Evolutionary conservation across 1,140 invertebrate species (phyloP).

Genomic region (Anthonomus grandis): DNA sequence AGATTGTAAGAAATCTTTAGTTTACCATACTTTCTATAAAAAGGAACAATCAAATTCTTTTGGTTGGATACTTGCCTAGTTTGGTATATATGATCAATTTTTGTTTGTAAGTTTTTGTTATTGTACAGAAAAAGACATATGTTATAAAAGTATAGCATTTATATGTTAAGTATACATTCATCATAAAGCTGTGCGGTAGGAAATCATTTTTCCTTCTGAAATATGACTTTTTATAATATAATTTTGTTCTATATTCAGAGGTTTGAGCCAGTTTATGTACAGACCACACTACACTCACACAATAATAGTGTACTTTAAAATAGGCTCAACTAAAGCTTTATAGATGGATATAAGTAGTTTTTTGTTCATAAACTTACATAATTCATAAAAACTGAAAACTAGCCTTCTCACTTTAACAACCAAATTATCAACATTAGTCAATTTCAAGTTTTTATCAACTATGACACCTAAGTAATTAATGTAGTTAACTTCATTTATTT

Average conservation of each 20-base stretch:
- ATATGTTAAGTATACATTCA: background rate
- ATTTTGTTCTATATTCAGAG: background rate
- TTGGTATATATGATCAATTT: background rate
- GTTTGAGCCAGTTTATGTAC: too few species aligned
- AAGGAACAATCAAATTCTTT: too few species aligned
- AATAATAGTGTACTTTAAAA: background rate
- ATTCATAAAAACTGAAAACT: background rate
- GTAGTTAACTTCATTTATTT: background rate
- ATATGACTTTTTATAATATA: too few species aligned
- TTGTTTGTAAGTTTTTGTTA: too few species aligned
- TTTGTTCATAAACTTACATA: background rate
- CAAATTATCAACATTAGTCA: background rate
- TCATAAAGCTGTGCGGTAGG: background rate
- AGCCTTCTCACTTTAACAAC: background rate
- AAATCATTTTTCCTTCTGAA: background rate
- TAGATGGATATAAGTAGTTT: too few species aligned
- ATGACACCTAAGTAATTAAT: background rate
- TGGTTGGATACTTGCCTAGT: background rate
- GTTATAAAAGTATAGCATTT: background rate
- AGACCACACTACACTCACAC: background rate
- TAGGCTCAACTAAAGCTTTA: background rate
- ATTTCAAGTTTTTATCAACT: background rate
- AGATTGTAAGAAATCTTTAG: too few species aligned
- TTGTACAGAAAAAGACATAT: constrained; percentile 4
- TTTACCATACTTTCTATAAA: too few species aligned